Evolutionary conservation across 53 echinoderm and acorn worm genomes (phyloP).

Genomic region (Holothuria leucospilota): DNA sequence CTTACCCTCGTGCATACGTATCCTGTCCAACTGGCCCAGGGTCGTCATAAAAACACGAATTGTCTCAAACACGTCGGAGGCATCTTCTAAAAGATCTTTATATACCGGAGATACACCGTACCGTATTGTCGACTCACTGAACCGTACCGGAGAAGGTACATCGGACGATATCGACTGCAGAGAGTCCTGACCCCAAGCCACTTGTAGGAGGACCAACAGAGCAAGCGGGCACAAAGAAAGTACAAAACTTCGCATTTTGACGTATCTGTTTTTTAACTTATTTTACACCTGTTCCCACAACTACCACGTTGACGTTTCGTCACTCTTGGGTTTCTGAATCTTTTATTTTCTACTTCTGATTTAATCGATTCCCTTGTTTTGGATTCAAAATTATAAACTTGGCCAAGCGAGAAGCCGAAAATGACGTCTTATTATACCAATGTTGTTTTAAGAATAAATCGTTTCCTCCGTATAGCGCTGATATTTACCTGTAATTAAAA

Average conservation of each 20-base stretch:
- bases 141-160: conserved; percentile 11
- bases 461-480: neutral
- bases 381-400: conserved; percentile 4
- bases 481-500: conserved; percentile 21
- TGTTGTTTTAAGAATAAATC: too few relatives aligned
- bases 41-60: conserved; percentile 79
- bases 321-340: too few relatives aligned
- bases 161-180: conserved; percentile 23
- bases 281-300: conserved; percentile 19
- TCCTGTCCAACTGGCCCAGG: conserved; percentile 74
- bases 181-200: conserved; percentile 32
- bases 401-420: neutral
- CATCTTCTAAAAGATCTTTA: conserved; percentile 71
- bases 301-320: too few relatives aligned
- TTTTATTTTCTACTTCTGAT: too few relatives aligned
- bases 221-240: conserved; percentile 26
- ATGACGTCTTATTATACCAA: neutral
- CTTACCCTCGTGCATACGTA: conserved; percentile 64
- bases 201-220: conserved; percentile 29
- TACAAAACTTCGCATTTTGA: conserved; percentile 40
- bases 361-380: too few relatives aligned
- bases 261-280: conserved; percentile 5
- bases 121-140: too few relatives aligned
- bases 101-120: conserved; percentile 39
- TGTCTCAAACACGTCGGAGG: conserved; percentile 71